Conservation (phyloP, 2,797 vertebrate species). For the Hephaestus fuliginosus region DNA sequence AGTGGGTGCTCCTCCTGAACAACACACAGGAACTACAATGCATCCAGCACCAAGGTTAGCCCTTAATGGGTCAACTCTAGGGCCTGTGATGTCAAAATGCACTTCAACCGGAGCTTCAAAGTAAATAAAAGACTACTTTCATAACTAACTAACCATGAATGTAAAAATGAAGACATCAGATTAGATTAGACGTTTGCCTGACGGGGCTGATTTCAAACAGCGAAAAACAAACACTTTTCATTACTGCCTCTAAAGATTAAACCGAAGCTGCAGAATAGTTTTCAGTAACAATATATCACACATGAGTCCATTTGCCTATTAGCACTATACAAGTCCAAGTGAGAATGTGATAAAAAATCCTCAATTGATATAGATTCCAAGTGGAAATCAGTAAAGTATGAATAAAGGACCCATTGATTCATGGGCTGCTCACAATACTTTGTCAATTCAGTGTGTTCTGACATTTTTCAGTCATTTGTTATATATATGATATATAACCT, state of each 20-base stretch:
- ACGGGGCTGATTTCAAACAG: not conserved
- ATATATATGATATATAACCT: no score
- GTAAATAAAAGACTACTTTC: not conserved
- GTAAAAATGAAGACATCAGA: not conserved
- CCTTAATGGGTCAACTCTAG: not conserved
- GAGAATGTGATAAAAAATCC: not conserved
- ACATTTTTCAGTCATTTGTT: conserved; percentile 10
- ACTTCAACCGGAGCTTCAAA: not conserved
- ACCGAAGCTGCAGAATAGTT: not conserved
- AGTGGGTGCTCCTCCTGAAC: not conserved
- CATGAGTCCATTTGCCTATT: conserved; percentile 7
- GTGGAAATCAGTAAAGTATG: no score
- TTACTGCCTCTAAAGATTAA: not conserved
- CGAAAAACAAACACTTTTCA: not conserved
- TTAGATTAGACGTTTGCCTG: not conserved
- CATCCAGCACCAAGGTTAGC: not conserved
- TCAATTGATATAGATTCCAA: no score
- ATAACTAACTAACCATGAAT: not conserved
- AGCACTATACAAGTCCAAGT: not conserved
- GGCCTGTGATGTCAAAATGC: not conserved
- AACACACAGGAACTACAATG: not conserved
- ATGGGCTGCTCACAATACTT: not conserved
- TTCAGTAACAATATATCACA: not conserved
- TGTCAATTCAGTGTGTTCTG: not conserved
- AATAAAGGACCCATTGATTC: no score